Evolutionary conservation across 2,888 invertebrate species (phyloP).

Genomic region (Conomelus anceps): DNA sequence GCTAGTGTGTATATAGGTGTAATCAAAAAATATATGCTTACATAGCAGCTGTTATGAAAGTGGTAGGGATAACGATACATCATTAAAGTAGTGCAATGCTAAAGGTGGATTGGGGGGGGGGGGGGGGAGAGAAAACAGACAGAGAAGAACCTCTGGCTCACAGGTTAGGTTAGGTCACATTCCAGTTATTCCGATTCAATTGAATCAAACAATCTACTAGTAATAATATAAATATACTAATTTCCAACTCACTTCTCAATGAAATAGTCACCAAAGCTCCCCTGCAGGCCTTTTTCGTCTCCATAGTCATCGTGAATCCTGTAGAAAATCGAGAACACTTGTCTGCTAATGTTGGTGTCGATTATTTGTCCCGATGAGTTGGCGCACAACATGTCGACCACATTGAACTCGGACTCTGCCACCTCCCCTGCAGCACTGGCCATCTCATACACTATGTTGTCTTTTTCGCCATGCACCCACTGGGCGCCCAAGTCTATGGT

Average conservation of each 20-base stretch:
- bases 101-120: no score
- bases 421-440: background rate
- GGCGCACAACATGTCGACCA: background rate
- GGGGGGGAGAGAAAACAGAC: no score
- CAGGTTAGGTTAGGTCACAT: no score
- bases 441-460: constrained; percentile 4
- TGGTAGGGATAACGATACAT: no score
- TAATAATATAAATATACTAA: background rate
- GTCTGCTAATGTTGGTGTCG: background rate
- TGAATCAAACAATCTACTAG: background rate
- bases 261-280: constrained; percentile 20
- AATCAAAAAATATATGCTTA: no score
- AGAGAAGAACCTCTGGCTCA: no score
- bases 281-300: background rate
- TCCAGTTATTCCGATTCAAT: no score
- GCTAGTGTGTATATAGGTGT: no score
- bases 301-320: constrained; percentile 1
- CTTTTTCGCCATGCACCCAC: constrained; percentile 20
- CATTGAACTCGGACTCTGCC: background rate
- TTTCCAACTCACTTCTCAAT: constrained; percentile 3
- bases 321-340: background rate
- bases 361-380: constrained; percentile 4
- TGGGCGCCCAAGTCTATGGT: constrained; percentile 20
- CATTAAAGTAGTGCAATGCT: no score
- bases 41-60: no score